These are phyloP conservation scores for Drosophila repleta DNA, from an alignment of 1,140 invertebrate genomes.

Conservation along the genomic window DNA sequence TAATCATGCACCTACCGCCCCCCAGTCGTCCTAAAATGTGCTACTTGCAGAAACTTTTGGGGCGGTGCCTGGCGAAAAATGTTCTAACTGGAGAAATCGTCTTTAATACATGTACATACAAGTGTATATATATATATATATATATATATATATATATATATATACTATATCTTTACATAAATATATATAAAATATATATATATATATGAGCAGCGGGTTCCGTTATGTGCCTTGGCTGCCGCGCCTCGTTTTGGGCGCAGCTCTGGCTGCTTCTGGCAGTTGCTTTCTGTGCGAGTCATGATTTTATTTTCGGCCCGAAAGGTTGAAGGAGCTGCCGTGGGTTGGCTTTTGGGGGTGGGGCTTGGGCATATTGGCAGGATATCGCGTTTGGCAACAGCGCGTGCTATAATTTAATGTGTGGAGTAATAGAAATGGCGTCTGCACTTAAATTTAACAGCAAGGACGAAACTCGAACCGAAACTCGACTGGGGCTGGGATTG, in stretches of 20 bases:
- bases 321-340: too few relatives aligned
- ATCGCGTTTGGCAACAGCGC: conserved; percentile 60
- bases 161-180: neutral
- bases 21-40: conserved; percentile 16
- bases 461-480: conserved; percentile 45
- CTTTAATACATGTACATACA: conserved; percentile 40
- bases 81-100: conserved; percentile 65
- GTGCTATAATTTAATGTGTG: conserved; percentile 77
- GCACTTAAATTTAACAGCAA: conserved; percentile 75
- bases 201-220: neutral
- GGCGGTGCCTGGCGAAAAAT: conserved; percentile 70
- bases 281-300: conserved; percentile 36
- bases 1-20: conserved; percentile 58
- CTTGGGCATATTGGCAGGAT: conserved; percentile 50
- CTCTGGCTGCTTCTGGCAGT: conserved; percentile 36
- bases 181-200: conserved; percentile 21
- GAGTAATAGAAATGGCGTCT: conserved; percentile 79
- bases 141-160: neutral
- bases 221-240: conserved; percentile 31
- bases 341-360: conserved; percentile 24
- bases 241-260: conserved; percentile 44
- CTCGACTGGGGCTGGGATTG: conserved; percentile 31
- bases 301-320: conserved; percentile 65
- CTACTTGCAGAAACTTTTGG: conserved; percentile 63
- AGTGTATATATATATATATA: conserved; percentile 13